Evolutionary conservation across 2,797 vertebrate genomes (phyloP).

Genomic region (Sebastes hubbsi): DNA sequence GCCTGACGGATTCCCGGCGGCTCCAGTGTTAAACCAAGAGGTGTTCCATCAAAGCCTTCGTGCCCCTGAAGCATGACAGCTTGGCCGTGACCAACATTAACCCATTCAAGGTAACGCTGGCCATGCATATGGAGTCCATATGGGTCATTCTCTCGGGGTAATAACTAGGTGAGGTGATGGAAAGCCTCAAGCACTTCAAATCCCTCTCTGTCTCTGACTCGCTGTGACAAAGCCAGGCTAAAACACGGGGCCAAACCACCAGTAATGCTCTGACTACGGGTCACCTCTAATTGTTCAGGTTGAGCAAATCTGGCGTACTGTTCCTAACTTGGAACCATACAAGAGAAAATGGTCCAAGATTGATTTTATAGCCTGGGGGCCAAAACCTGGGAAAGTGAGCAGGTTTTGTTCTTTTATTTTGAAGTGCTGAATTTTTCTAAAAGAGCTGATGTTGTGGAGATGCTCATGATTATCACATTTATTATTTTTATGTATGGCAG

Average conservation of each 20-base stretch:
- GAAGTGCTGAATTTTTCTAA: not conserved
- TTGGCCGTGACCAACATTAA: conserved; percentile 39
- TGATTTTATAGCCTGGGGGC: conserved; percentile 31
- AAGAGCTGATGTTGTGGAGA: not conserved
- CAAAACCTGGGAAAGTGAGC: conserved; percentile 33
- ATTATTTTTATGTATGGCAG: not conserved
- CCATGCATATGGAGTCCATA: conserved; percentile 54
- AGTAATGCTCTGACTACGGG: conserved; percentile 32
- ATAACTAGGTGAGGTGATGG: conserved; percentile 45
- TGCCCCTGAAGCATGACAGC: conserved; percentile 36
- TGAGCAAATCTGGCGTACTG: conserved; percentile 52
- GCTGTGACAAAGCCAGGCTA: conserved; percentile 16
- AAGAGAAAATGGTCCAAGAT: conserved; percentile 40
- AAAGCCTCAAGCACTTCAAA: conserved; percentile 23
- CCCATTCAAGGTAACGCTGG: conserved; percentile 15
- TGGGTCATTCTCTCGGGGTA: conserved; percentile 14
- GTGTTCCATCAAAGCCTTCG: conserved; percentile 45
- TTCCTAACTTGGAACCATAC: conserved; percentile 38
- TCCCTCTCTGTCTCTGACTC: not conserved
- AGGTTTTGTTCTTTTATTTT: not conserved
- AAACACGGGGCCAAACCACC: conserved; percentile 38
- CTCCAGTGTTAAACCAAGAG: conserved; percentile 22
- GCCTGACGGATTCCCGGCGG: conserved; percentile 21
- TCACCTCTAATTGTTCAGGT: conserved; percentile 67
- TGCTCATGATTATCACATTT: conserved; percentile 2